phyloP scores from a whole-genome alignment of 2,113 vertebrate genomes.

The Uria aalge region DNA sequence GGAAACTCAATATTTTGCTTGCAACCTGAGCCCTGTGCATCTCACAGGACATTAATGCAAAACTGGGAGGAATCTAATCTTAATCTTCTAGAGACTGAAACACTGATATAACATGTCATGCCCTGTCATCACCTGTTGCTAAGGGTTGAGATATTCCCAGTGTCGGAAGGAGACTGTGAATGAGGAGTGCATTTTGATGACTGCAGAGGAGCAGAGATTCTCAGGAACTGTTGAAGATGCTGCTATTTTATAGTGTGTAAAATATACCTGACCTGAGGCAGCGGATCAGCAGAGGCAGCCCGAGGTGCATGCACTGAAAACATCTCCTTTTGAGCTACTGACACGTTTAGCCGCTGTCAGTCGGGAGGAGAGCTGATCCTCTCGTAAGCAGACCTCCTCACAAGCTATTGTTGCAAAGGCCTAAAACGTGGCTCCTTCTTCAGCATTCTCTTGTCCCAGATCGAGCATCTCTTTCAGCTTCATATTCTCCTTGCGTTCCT shows the following conservation, averaged over 20 bases:
- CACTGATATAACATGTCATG: slow-evolving; percentile 27
- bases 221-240: not conserved
- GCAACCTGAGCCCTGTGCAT: not conserved
- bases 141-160: slow-evolving; percentile 28
- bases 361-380: slow-evolving; percentile 26
- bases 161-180: not conserved
- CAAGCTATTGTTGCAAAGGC: not conserved
- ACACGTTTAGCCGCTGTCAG: slow-evolving; percentile 40
- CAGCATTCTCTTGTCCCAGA: not conserved
- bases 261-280: not conserved
- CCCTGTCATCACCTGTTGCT: slow-evolving; percentile 59
- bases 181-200: slow-evolving; percentile 49
- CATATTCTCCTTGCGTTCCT: not conserved
- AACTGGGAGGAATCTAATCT: slow-evolving; percentile 11
- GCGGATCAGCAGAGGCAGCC: slow-evolving; percentile 24
- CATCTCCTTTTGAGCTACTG: slow-evolving; percentile 23
- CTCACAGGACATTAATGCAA: slow-evolving; percentile 30
- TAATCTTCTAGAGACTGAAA: slow-evolving; percentile 3
- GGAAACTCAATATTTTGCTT: not conserved
- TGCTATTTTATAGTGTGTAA: not conserved
- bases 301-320: not conserved
- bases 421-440: not conserved
- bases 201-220: slow-evolving; percentile 1
- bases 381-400: not conserved
- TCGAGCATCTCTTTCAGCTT: not conserved